Percentiles rank a stretch among this genome's conserved stretches.
Evolutionary conservation across 1,140 invertebrate species (phyloP).

Genomic region (Paraescarpia echinospica): DNA sequence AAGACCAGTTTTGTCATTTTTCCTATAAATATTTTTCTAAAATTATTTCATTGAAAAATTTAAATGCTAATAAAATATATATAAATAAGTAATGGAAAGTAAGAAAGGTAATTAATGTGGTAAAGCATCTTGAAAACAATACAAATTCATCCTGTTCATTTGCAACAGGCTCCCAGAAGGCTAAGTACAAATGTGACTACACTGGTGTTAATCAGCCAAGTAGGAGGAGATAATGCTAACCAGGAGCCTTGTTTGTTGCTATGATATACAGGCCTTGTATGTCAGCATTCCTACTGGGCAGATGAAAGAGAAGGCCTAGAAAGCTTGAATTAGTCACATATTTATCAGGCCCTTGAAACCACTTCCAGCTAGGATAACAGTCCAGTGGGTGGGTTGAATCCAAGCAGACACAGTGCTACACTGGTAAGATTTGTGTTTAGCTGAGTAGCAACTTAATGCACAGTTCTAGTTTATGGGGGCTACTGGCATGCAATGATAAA

Average conservation of each 20-base stretch:
- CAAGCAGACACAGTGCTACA: neutral
- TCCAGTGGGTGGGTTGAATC: neutral
- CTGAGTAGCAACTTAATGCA: neutral
- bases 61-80: neutral
- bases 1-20: too few species aligned
- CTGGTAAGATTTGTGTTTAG: neutral
- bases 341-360: neutral
- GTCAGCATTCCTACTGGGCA: neutral
- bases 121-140: neutral
- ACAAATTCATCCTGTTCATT: neutral
- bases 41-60: too few species aligned
- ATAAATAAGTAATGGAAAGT: neutral
- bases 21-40: too few species aligned
- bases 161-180: neutral
- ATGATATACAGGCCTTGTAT: neutral
- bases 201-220: neutral
- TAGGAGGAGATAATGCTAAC: neutral
- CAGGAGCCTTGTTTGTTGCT: neutral
- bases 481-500: neutral
- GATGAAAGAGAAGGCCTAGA: neutral
- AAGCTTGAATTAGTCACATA: neutral
- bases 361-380: neutral
- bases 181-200: neutral
- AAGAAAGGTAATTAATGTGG: neutral
- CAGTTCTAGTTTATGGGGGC: neutral